Conservation (phyloP, 2,113 vertebrate species). For the Aphyosemion australe region DNA sequence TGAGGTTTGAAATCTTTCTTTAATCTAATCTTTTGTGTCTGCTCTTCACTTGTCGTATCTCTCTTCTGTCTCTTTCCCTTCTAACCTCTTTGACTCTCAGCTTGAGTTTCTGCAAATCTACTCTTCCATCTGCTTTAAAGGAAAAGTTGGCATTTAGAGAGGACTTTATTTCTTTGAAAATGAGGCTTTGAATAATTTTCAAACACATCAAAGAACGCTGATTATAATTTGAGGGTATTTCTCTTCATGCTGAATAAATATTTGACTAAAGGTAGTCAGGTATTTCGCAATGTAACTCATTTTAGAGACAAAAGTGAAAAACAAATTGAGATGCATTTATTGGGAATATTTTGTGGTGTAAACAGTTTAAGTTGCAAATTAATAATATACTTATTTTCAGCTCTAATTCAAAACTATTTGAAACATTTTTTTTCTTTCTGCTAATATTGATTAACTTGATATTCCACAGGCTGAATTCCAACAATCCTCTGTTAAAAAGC, state of each 20-base stretch:
- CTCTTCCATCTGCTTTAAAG: slow-evolving; percentile 12
- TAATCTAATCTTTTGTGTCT: slow-evolving; percentile 1
- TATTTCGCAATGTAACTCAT: neutral
- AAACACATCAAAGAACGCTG: neutral
- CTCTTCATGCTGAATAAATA: neutral
- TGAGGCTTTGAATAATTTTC: neutral
- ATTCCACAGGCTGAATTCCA: neutral
- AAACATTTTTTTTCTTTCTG: neutral
- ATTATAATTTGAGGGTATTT: neutral
- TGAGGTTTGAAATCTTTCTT: slow-evolving; percentile 83
- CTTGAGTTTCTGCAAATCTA: slow-evolving; percentile 7
- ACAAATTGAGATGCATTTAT: neutral
- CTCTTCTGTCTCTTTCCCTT: neutral
- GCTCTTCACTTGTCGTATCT: neutral
- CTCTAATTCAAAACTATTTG: too few relatives aligned
- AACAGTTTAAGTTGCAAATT: too few relatives aligned
- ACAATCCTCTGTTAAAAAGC: neutral
- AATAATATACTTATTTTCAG: too few relatives aligned
- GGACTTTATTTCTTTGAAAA: neutral
- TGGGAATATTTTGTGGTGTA: too few relatives aligned
- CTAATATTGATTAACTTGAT: neutral
- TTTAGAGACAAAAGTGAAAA: too few relatives aligned
- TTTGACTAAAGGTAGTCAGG: neutral
- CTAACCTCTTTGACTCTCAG: slow-evolving; percentile 2
- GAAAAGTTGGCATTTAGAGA: neutral